Evolutionary conservation across 2,888 invertebrate genomes (phyloP), one percentile per base, ranked within the genome.

Genomic region (Acanthococcus lagerstroemiae): DNA sequence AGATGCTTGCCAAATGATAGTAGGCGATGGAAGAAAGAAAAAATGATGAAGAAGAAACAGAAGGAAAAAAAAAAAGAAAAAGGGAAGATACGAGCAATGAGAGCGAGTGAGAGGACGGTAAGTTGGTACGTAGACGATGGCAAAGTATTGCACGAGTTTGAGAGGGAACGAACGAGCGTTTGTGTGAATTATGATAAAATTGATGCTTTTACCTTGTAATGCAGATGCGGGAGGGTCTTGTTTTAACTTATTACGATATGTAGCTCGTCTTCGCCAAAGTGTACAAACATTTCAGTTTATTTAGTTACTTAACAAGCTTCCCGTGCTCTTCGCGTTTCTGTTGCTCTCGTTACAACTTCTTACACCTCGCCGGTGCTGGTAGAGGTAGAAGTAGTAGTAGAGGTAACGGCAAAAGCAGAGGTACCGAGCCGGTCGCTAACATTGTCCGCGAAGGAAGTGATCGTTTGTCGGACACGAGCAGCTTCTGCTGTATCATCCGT

Each of bases 151-250:
- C 55, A 30, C 55, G 19, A 55, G n/a, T 52, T 50, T 17, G 52
- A 52, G 61, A 58, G 58, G 58, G 3, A 17, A 58, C 25, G 46
- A 24, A 44, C 30, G 57, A 24, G 52, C 46, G 61, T 37, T 48
- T 61, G 52, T 61, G 61, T 52, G 61, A 61, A 61, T 61, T 61
- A 61, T 61, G 61, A 61, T 61, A 61, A 61, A 61, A 52, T 61
- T 61, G 61, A 61, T 61, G 61, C 61, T 61, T 50, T 61, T 61
- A 61, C 61, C 61, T 61, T 61, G 61, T 61, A 61, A 61, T 52
- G 61, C 52, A 61, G 52, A 61, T 58, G 58, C 45, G 45, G 21
- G 37, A 61, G 61, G 61, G 61, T 61, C 61, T 61, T 52, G 61
- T 50, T 30, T 52, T 52, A 52, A 61, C 30, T 50, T 50, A 37